These are phyloP conservation scores for Scaptodrosophila lebanonensis DNA, from an alignment of 1,140 invertebrate genomes.

Conservation along the genomic window DNA sequence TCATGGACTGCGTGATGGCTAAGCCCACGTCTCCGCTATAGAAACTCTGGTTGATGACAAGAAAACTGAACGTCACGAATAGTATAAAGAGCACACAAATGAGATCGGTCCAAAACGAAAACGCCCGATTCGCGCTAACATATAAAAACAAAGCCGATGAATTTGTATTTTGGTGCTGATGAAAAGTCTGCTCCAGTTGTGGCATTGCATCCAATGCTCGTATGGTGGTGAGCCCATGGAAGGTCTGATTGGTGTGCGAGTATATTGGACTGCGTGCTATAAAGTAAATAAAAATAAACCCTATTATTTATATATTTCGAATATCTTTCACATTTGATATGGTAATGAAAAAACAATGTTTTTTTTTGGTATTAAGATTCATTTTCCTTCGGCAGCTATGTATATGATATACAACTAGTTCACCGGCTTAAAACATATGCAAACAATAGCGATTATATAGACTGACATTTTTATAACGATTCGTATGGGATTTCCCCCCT, in stretches of 20 bases:
- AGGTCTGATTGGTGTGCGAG: slow-evolving; percentile 87
- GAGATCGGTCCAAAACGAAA: slow-evolving; percentile 82
- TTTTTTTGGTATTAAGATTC: no score
- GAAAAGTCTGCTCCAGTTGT: slow-evolving; percentile 85
- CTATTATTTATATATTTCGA: not conserved
- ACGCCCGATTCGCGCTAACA: slow-evolving; percentile 81
- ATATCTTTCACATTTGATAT: no score
- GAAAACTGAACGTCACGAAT: slow-evolving; percentile 77
- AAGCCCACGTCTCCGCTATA: slow-evolving; percentile 85
- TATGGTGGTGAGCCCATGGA: slow-evolving; percentile 89
- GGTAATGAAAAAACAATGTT: no score
- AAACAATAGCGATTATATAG: no score
- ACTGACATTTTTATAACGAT: no score
- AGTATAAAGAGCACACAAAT: slow-evolving; percentile 84
- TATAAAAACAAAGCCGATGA: slow-evolving; percentile 84
- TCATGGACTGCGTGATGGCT: slow-evolving; percentile 88
- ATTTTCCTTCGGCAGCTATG: no score
- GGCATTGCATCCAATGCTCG: slow-evolving; percentile 84
- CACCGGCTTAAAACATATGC: no score
- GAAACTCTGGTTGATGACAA: slow-evolving; percentile 69
- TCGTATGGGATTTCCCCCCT: no score
- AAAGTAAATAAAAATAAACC: slow-evolving; percentile 29
- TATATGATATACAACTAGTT: no score
- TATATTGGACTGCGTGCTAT: slow-evolving; percentile 88
- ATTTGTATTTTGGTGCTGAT: slow-evolving; percentile 84